phyloP scores from a whole-genome alignment of 2,888 invertebrate genomes.

The Nowickia ferox region DNA sequence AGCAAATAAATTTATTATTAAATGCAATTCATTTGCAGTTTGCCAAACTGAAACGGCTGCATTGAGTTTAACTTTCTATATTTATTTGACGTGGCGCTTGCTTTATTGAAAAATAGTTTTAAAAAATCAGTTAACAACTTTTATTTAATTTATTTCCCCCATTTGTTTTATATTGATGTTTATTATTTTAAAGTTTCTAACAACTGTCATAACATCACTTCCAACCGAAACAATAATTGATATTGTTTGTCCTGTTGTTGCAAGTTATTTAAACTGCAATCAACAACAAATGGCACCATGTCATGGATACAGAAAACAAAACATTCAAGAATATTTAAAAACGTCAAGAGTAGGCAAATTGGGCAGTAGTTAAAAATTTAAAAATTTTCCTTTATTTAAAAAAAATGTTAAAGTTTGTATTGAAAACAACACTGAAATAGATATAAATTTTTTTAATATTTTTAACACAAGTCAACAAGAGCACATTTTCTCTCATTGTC shows the following conservation, averaged over 20 bases:
- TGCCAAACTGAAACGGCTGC: background rate
- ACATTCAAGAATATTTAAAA: slow-evolving; percentile 2
- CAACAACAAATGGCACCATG: slow-evolving; percentile 57
- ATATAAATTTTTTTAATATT: too few relatives aligned
- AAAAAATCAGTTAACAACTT: slow-evolving; percentile 42
- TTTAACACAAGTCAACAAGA: too few relatives aligned
- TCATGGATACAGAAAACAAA: slow-evolving; percentile 33
- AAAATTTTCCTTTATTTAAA: background rate
- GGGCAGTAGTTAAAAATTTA: background rate
- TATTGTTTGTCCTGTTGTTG: slow-evolving; percentile 21
- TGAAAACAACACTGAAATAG: too few relatives aligned
- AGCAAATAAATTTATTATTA: background rate
- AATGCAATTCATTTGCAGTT: background rate
- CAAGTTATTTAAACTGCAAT: slow-evolving; percentile 39
- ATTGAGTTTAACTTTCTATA: background rate
- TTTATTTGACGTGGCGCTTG: background rate
- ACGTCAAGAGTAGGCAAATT: background rate
- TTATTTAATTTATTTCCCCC: background rate
- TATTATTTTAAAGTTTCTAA: slow-evolving; percentile 61
- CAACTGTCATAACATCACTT: slow-evolving; percentile 62
- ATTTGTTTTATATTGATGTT: slow-evolving; percentile 34
- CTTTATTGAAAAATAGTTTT: slow-evolving; percentile 27
- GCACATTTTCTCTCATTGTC: too few relatives aligned
- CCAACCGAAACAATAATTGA: slow-evolving; percentile 22
- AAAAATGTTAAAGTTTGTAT: too few relatives aligned